Evolutionary conservation across 1,140 invertebrate genomes (phyloP), one percentile per base, ranked within the genome.

Genomic region (Triops longicaudatus): DNA sequence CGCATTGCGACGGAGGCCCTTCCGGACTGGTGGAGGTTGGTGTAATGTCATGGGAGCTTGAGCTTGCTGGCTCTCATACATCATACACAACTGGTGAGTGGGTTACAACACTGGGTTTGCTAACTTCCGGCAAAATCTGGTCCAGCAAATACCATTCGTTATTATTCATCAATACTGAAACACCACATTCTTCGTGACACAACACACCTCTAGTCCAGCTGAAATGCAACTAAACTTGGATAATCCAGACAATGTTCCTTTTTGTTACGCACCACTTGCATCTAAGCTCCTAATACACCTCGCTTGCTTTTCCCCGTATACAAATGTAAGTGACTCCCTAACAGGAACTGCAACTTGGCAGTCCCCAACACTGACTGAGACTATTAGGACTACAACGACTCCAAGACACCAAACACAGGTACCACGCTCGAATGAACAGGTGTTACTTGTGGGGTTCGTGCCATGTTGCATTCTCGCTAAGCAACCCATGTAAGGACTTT

Each of bases 401-500:
- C 14, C 50, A 63, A 63, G 50, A 63, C 50, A 63, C 50, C 50
- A 22, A 37, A 37, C 50, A 22, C 22, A 63, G 50, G 50, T 63
- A 63, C 50, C 50, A 22, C 50, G 50, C 50, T 63, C 14, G 50
- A 63, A 63, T 63, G 50, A 17, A 63, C 50, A 63, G 50, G 50
- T 63, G n/a, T 22, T 63, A 63, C 50, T 63, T 63, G 43, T 17
- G 11, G 43, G 43, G 43, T 44, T 44, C 43, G 4, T 44, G 50
- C 50, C 17, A 22, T 63, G 31, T 37, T 37, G 31, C 17, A 63
- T 17, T 9, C n/a, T 17, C 14, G 50, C 50, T 22, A 63, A 17
- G 17, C 22, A 63, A 22, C 50, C 50, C 50, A 63, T 63, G 50
- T 63, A 63, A 63, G 50, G 50, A 63, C 50, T 63, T 63, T 63